phyloP scores from a whole-genome alignment of 2,113 vertebrate species.

The Pogonocichla stellata region DNA sequence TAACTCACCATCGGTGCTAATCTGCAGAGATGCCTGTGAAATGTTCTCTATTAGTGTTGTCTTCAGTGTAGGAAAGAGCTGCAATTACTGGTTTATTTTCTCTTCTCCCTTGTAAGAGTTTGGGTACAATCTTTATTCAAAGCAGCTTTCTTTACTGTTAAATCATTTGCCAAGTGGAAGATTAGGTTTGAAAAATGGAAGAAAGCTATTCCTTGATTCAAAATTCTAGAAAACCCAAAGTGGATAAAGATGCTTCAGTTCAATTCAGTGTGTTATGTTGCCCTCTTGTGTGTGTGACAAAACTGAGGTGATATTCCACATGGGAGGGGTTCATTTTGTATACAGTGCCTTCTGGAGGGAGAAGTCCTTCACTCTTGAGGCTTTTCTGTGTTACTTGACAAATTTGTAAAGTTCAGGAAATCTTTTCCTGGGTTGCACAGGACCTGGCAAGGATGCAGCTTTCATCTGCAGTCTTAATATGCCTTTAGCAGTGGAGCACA shows the following conservation, averaged over 20 bases:
- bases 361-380: background rate
- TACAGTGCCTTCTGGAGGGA: background rate
- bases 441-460: background rate
- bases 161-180: background rate
- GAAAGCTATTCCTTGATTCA: background rate
- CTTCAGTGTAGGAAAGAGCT: background rate
- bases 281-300: background rate
- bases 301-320: fast-evolving
- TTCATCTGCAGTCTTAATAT: background rate
- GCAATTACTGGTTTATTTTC: background rate
- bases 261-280: fast-evolving
- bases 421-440: background rate
- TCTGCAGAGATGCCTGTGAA: background rate
- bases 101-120: background rate
- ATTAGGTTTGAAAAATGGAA: background rate
- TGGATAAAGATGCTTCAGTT: background rate
- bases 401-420: background rate
- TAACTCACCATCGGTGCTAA: background rate
- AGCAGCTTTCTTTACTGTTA: background rate
- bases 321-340: background rate
- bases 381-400: background rate
- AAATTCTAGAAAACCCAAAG: background rate
- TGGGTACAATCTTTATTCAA: background rate
- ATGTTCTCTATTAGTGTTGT: background rate
- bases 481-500: background rate